Evolutionary conservation across 2,888 invertebrate genomes (phyloP).

Genomic region (Pristionchus japonicus): DNA sequence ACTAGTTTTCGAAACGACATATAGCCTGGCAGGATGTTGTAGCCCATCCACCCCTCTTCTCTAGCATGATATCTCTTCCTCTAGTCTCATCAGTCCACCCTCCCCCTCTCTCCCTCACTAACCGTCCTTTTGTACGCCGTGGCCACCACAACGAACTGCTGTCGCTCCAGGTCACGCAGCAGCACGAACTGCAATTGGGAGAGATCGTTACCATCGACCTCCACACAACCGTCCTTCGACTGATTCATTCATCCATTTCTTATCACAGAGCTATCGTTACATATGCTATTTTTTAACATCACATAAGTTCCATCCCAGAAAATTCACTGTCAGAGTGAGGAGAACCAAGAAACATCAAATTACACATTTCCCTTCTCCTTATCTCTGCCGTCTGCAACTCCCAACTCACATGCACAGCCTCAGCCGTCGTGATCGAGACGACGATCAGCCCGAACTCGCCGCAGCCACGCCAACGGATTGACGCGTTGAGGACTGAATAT

Average conservation of each 20-base stretch:
- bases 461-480: slow-evolving; percentile 26
- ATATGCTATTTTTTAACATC: no score
- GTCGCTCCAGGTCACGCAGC: slow-evolving; percentile 26
- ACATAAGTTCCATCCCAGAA: no score
- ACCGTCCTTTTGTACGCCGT: background rate
- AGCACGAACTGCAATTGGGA: background rate
- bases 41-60: no score
- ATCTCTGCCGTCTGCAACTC: background rate
- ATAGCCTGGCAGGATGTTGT: no score
- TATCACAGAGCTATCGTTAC: no score
- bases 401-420: slow-evolving; percentile 4
- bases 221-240: no score
- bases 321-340: no score
- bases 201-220: background rate
- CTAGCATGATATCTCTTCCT: background rate
- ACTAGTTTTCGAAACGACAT: no score
- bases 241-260: no score
- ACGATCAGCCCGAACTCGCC: background rate
- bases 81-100: background rate
- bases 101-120: background rate
- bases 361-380: background rate
- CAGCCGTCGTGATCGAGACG: background rate
- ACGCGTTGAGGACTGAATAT: background rate
- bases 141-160: slow-evolving; percentile 13
- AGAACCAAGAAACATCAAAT: background rate